Conservation (phyloP, 2,113 vertebrate genomes). For the Microtus richardsoni region DNA sequence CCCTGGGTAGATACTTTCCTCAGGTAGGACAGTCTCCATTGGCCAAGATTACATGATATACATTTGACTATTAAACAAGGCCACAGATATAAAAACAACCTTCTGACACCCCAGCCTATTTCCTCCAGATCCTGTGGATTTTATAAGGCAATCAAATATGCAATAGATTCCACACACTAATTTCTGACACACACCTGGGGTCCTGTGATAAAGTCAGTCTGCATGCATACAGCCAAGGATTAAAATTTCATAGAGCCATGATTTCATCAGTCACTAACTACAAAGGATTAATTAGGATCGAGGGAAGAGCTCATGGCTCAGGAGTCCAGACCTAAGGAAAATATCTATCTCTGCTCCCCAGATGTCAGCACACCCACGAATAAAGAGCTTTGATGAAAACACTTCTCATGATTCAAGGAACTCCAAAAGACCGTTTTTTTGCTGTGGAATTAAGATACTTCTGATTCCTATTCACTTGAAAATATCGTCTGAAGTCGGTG, state of each 20-base stretch:
- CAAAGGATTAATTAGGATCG: constrained; percentile 95
- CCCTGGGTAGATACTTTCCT: not conserved
- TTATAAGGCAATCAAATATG: constrained; percentile 90
- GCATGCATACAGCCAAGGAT: constrained; percentile 80
- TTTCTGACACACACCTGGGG: constrained; percentile 91
- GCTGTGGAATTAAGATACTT: constrained; percentile 44
- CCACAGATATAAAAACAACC: not conserved
- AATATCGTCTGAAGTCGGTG: constrained; percentile 39
- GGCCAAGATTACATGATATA: not conserved
- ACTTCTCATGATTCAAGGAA: constrained; percentile 60
- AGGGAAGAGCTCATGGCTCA: constrained; percentile 80
- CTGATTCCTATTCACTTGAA: constrained; percentile 1
- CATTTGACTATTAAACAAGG: not conserved
- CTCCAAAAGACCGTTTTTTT: constrained; percentile 72
- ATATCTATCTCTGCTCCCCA: constrained; percentile 87
- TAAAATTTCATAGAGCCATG: constrained; percentile 87
- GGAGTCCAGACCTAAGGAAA: constrained; percentile 83
- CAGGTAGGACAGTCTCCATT: not conserved
- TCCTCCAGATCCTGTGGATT: constrained; percentile 67
- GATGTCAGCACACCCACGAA: constrained; percentile 78
- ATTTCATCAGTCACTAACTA: constrained; percentile 90
- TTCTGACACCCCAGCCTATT: not conserved
- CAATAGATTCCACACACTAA: constrained; percentile 89
- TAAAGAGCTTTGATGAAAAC: constrained; percentile 82
- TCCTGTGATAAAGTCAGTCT: constrained; percentile 86